These are phyloP conservation scores for Psammodynastes pulverulentus DNA, from an alignment of 2,113 vertebrate genomes.

Conservation along the genomic window DNA sequence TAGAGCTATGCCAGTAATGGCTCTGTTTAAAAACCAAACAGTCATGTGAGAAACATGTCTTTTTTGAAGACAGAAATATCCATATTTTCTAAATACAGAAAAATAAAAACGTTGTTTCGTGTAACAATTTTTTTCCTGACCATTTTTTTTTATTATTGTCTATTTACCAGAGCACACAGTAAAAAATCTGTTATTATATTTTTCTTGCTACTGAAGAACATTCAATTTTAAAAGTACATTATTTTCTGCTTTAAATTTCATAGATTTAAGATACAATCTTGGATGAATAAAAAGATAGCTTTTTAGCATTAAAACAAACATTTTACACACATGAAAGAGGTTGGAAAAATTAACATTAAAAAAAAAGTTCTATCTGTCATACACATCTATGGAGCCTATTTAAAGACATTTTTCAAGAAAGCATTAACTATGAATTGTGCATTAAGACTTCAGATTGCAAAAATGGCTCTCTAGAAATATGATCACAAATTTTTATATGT, in stretches of 20 bases:
- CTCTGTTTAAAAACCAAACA: neutral
- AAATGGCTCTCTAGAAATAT: slow-evolving; percentile 34
- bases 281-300: slow-evolving; percentile 44
- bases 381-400: slow-evolving; percentile 1
- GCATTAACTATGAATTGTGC: slow-evolving; percentile 38
- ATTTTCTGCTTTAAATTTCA: neutral
- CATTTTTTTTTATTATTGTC: neutral
- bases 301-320: slow-evolving; percentile 58
- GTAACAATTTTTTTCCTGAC: no score
- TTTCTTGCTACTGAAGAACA: neutral
- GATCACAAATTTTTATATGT: slow-evolving; percentile 24
- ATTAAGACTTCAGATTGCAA: slow-evolving; percentile 53
- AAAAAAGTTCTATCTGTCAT: slow-evolving; percentile 16
- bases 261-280: slow-evolving; percentile 26
- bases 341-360: slow-evolving; percentile 25
- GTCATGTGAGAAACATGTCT: neutral
- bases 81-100: neutral
- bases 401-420: slow-evolving; percentile 41
- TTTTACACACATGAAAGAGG: neutral
- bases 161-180: neutral
- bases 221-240: neutral
- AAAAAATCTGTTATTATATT: neutral
- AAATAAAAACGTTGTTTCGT: neutral
- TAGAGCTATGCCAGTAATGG: neutral
- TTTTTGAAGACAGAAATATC: neutral